Conservation (phyloP, 2,797 vertebrate genomes). For the Merluccius polli region DNA sequence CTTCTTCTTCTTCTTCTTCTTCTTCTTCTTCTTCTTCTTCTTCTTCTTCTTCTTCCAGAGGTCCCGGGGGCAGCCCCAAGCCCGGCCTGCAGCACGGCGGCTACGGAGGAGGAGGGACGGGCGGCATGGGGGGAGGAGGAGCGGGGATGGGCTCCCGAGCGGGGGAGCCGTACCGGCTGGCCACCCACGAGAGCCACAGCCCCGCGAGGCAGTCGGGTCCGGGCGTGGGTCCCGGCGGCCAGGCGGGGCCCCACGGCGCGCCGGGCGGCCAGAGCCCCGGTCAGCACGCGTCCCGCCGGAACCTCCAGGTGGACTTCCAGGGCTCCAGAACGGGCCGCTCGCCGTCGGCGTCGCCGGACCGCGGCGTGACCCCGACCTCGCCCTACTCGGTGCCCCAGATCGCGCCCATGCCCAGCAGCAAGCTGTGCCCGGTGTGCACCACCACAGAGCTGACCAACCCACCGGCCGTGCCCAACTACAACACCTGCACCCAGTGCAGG, state of each 20-base stretch:
- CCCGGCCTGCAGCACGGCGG: slow-evolving; percentile 60
- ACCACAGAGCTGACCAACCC: slow-evolving; percentile 89
- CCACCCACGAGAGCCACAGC: slow-evolving; percentile 66
- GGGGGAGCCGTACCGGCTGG: slow-evolving; percentile 69
- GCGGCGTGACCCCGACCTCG: slow-evolving; percentile 87
- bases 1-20: not conserved
- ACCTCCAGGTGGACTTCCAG: slow-evolving; percentile 85
- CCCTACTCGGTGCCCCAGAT: slow-evolving; percentile 96
- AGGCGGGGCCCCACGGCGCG: slow-evolving; percentile 37
- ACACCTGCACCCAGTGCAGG: slow-evolving; percentile 90
- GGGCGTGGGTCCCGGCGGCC: slow-evolving; percentile 17
- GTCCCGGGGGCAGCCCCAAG: slow-evolving; percentile 62
- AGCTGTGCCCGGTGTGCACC: slow-evolving; percentile 94
- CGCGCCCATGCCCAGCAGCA: slow-evolving; percentile 96
- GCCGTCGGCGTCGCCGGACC: slow-evolving; percentile 84
- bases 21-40: slow-evolving; percentile 3
- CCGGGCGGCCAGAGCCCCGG: slow-evolving; percentile 63
- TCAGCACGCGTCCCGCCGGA: slow-evolving; percentile 80
- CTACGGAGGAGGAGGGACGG: slow-evolving; percentile 47
- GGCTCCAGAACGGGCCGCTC: slow-evolving; percentile 77
- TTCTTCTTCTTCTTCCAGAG: slow-evolving; percentile 52
- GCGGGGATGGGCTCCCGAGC: slow-evolving; percentile 67
- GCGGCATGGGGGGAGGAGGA: slow-evolving; percentile 44
- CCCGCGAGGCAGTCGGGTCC: slow-evolving; percentile 59
- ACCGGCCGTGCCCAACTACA: slow-evolving; percentile 87